phyloP scores from a whole-genome alignment of 2,797 vertebrate species.

The Muraenolepis orangiensis region DNA sequence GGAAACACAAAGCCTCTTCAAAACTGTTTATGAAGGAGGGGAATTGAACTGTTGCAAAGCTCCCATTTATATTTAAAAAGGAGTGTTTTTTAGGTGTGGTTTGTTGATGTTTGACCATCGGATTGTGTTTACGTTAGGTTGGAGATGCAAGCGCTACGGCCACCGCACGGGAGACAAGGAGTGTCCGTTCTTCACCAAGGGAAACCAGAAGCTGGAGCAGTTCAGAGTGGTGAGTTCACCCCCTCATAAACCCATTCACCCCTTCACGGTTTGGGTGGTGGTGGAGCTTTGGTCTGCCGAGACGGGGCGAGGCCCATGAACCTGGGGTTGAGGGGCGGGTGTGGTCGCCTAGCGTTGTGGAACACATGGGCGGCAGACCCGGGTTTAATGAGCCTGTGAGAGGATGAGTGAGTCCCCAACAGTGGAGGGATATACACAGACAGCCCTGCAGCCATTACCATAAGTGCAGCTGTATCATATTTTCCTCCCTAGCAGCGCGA shows the following conservation, averaged over 20 bases:
- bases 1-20: too few relatives aligned
- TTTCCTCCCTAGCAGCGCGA: slow-evolving; percentile 39
- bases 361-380: slow-evolving; percentile 40
- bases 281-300: not conserved
- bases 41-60: too few relatives aligned
- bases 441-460: slow-evolving; percentile 60
- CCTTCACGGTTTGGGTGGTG: not conserved
- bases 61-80: too few relatives aligned
- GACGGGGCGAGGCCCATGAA: not conserved
- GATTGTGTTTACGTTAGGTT: slow-evolving; percentile 71
- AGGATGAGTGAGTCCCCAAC: slow-evolving; percentile 19
- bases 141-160: slow-evolving; percentile 92
- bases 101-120: not conserved
- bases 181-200: slow-evolving; percentile 96
- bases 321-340: slow-evolving; percentile 1
- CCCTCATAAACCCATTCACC: not conserved
- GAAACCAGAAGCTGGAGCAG: slow-evolving; percentile 96
- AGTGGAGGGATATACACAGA: not conserved
- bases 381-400: slow-evolving; percentile 16
- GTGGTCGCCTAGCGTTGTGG: not conserved
- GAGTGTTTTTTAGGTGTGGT: too few relatives aligned
- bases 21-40: too few relatives aligned
- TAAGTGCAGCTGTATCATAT: slow-evolving; percentile 54
- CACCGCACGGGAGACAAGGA: slow-evolving; percentile 93
- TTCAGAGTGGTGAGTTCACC: slow-evolving; percentile 90